These are phyloP conservation scores for Scylla paramamosain DNA, from an alignment of 1,140 invertebrate species.

Conservation along the genomic window DNA sequence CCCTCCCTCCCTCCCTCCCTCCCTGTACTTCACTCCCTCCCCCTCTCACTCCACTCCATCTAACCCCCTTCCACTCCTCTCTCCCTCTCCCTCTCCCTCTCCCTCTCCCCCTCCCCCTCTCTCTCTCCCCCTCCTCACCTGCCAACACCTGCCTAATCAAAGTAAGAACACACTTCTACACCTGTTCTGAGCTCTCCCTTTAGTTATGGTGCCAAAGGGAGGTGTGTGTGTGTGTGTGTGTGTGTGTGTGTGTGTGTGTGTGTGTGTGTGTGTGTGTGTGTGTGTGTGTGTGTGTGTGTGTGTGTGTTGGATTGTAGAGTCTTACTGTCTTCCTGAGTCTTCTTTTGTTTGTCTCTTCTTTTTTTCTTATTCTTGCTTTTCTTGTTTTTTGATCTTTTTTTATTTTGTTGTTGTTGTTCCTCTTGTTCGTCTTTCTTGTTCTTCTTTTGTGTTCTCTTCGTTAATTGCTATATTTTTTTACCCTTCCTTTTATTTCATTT, in stretches of 20 bases:
- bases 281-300: not conserved
- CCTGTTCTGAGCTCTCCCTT: too few species aligned
- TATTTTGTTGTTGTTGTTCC: not conserved
- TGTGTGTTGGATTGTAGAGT: too few species aligned
- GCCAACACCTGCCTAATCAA: too few species aligned
- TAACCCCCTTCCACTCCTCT: not conserved
- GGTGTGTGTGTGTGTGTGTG: conserved; percentile 41
- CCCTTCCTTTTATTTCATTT: too few species aligned
- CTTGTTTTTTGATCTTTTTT: too few species aligned
- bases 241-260: conserved; percentile 3
- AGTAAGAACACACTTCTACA: too few species aligned
- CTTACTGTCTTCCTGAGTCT: too few species aligned
- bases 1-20: too few species aligned
- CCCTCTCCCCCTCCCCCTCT: not conserved
- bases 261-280: conserved; percentile 28
- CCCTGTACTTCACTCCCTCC: too few species aligned
- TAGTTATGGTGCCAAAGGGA: not conserved
- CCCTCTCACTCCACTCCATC: not conserved
- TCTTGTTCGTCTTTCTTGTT: not conserved
- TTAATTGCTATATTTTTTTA: not conserved
- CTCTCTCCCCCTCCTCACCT: not conserved
- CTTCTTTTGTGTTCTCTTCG: not conserved
- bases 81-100: too few species aligned
- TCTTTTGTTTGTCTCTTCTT: too few species aligned
- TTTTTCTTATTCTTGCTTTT: too few species aligned